Evolutionary conservation across 2,888 invertebrate species (phyloP), one percentile per base, ranked within the genome.

Genomic region (Coronaproctus castanopsis): DNA sequence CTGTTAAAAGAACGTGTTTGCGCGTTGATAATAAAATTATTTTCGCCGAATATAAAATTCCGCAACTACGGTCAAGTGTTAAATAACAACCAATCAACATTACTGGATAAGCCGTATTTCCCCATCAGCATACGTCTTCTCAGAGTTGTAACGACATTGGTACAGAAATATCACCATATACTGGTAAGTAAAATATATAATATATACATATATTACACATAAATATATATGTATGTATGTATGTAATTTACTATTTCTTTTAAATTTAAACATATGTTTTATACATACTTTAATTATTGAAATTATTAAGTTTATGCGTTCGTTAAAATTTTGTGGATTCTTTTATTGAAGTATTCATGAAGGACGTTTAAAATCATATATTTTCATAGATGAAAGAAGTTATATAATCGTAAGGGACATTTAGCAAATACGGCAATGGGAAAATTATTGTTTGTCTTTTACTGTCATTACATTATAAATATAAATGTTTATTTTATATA

Each of bases 11-110:
- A 98, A 71, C 81, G 92, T 64, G 96, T 98, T 0, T 98, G 97
- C 71, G 96, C 97, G 0, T 77, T 98, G 67, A 90, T 98, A n/a
- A 97, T 98, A 65, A 89, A 95, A 72, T 75, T 98, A 62, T 97
- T 98, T 72, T 97, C 97, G 22, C 97, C 97, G 14, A 97, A 95
- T 71, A 87, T 97, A n/a, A 97, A 97, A 70, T 92, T 91, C 73
- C 82, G 91, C 54, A 77, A 59, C 19, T 59, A 59, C n/a, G 59
- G 59, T 19, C 58, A 54, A 22, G 59, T 55, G 36, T 20, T 52
- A 8, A 55, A 54, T 20, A 22, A 53, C 1, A 57, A 57, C 23
- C 57, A 57, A 21, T 24, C 57, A 19, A 48, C 54, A 20, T 76
- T 82, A 21, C 77, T 81, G 55, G 95, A 95, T 70, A 87, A 92